Base-by-base conservation (phyloP, 2,797 vertebrate species). In the Cuculus canorus region DNA sequence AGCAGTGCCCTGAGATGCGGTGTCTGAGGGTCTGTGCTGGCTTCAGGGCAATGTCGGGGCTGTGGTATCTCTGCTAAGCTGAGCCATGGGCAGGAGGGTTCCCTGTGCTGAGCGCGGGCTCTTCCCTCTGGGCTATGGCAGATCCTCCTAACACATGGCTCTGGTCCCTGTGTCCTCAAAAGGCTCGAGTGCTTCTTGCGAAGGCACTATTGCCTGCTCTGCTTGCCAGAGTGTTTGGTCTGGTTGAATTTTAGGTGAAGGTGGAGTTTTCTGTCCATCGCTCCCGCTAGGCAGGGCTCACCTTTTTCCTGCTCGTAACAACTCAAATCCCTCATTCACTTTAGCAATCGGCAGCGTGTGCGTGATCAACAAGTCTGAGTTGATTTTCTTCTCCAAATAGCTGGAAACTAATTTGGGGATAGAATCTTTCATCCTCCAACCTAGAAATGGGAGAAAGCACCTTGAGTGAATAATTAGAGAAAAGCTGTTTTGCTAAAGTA, bases 381-480 rank as follows among this genome's bases (percentile, higher is more conserved):
- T 98, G 63, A 99, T 64, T 94, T 98, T 98, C 65, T 98, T 98
- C 63, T 98, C 96, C 96, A 99, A 79, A 92, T 98, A 98, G 90
- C 97, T 95, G 45, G 97, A 84, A 19, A 98, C 98, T 95, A 99
- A 90, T 43, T 96, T 92, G 32, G 98, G 96, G 5, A 98, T 77
- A 2, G 25, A 89, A 5, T 98, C 98, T 90, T 92, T 98, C 14
- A 37, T 69, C 95, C 98, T 99, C 92, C 98, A 99, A 23, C 98
- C 99, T 99, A 66, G 72, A 75, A 70, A 88, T 1, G 13, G 37
- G 76, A 94, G 85, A 43, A 50, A 52, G 7, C 24, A 56, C 24
- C 24, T 5, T 5, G 23, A 39, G 64, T 79, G 56, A 63, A 12
- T 22, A 25, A 16, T 10, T 9, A 4, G 33, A 71, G 21, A 37